A percentile compares a stretch with the other conserved stretches of the same genome.
Conservation (phyloP, 2,888 invertebrate genomes). For the Ephialtes manifestator region DNA sequence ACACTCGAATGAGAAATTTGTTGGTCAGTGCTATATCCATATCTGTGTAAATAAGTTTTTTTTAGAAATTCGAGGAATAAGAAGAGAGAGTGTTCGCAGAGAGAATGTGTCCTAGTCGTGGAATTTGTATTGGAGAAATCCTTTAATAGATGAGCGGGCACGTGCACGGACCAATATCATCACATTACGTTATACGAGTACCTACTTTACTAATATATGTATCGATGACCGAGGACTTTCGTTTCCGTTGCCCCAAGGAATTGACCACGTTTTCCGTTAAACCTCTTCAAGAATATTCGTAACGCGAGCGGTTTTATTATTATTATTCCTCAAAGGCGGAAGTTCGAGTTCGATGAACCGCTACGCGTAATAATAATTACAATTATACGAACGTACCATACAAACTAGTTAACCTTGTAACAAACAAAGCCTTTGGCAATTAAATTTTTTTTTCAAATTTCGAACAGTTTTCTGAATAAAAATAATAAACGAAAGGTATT, state of each 20-base stretch:
- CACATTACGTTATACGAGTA: slow-evolving; percentile 23
- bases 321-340: slow-evolving; percentile 7
- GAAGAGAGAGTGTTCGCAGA: slow-evolving; percentile 1
- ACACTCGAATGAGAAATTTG: slow-evolving; percentile 60
- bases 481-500: too few relatives aligned
- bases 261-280: slow-evolving; percentile 57
- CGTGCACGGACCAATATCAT: slow-evolving; percentile 48
- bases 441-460: too few relatives aligned
- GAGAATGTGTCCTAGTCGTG: slow-evolving; percentile 47
- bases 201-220: slow-evolving; percentile 1
- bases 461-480: too few relatives aligned
- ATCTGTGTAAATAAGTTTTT: slow-evolving; percentile 54
- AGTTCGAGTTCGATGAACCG: slow-evolving; percentile 36
- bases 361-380: slow-evolving; percentile 6
- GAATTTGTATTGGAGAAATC: slow-evolving; percentile 76
- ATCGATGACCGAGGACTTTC: slow-evolving; percentile 50
- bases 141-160: slow-evolving; percentile 55
- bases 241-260: slow-evolving; percentile 58
- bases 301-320: slow-evolving; percentile 29
- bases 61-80: slow-evolving; percentile 59
- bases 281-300: slow-evolving; percentile 42
- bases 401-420: too few relatives aligned
- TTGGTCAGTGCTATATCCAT: slow-evolving; percentile 50
- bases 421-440: too few relatives aligned
- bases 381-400: neutral